Base-by-base conservation (phyloP, 2,888 invertebrate genomes). In the Mesorhabditis belari region DNA sequence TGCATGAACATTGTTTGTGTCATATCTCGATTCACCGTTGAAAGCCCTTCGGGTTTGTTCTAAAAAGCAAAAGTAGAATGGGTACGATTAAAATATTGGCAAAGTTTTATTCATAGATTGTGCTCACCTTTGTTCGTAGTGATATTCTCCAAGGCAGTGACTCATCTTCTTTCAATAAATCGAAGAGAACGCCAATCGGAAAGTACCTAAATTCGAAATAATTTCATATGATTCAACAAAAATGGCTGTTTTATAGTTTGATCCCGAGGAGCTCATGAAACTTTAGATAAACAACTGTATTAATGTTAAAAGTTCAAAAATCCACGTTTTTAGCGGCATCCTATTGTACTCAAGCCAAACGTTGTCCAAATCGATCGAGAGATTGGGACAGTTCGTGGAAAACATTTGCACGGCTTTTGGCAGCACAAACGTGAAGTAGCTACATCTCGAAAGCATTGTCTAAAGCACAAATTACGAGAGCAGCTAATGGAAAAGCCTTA, bases 1-100 rank as follows among this genome's bases (percentile, higher is more conserved):
- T 93, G 89, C 56, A 98, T 89, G 82, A 92, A 96, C 82, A 92
- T 89, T 3, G 93, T 88, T 83, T 95, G 93, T 9, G 96, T 88
- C 12, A 89, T 86, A 82, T 95, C 94, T 82, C 91, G 91, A 77
- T 59, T 51, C 12, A 56, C 87, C 24, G 55, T 57, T 2, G 5
- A 21, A 2, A 17, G 6, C 12, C 55, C 49, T n/a, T 19, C 26
- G 3, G 61, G 61, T 12, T 24, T 17, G 3, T 60, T 55, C 60
- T 60, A 23, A 12, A 53, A 49, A 21, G 21, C 12, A 51, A 51
- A 17, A 55, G 19, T 17, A n/a, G n/a, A n/a, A n/a, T n/a, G n/a
- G n/a, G n/a, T n/a, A n/a, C n/a, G n/a, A n/a, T n/a, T n/a, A n/a
- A n/a, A n/a, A n/a, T n/a, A n/a, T n/a, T n/a, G n/a, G n/a, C n/a